These are phyloP conservation scores for Xanthia togata DNA, from an alignment of 2,888 invertebrate species.

Conservation along the genomic window DNA sequence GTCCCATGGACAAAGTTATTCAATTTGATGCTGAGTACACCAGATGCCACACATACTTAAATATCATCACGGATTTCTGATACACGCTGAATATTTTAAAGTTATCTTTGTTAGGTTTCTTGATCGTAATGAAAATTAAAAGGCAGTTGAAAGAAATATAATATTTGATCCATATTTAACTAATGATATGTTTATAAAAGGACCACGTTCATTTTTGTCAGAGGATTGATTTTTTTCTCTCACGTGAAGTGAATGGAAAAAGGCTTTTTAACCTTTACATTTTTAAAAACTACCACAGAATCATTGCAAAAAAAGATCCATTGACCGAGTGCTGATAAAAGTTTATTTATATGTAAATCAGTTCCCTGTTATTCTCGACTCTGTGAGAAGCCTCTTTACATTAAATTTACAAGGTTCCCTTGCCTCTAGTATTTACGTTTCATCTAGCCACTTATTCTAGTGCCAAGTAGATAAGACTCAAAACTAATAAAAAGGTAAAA, in stretches of 20 bases:
- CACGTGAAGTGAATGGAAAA: neutral
- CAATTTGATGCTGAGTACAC: too few relatives aligned
- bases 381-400: neutral
- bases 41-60: too few relatives aligned
- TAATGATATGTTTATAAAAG: neutral
- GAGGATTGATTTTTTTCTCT: neutral
- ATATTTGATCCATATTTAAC: neutral
- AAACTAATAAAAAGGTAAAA: too few relatives aligned
- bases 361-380: neutral
- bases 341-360: constrained; percentile 18
- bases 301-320: constrained; percentile 1
- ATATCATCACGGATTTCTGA: too few relatives aligned
- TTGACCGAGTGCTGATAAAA: neutral
- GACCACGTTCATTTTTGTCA: neutral
- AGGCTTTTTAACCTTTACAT: neutral
- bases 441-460: too few relatives aligned
- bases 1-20: neutral
- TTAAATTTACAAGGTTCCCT: neutral
- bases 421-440: neutral
- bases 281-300: constrained; percentile 11
- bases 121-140: neutral
- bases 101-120: neutral
- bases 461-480: too few relatives aligned
- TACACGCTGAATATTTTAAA: too few relatives aligned
- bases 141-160: neutral